Evolutionary conservation across 2,113 vertebrate genomes (phyloP).

Genomic region (Microtus richardsoni): DNA sequence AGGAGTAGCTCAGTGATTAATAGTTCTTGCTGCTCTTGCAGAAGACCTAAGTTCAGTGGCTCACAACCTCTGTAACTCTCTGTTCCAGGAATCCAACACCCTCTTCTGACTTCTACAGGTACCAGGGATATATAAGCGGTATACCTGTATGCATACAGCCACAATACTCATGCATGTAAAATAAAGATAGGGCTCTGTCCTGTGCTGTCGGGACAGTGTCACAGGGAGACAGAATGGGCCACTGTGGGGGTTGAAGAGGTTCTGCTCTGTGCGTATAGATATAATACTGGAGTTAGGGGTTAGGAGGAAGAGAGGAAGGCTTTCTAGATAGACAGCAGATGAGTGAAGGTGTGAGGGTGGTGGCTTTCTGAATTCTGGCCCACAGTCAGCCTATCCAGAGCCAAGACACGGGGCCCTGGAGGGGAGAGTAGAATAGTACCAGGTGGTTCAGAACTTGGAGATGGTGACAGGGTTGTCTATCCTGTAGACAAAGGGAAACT

Average conservation of each 20-base stretch:
- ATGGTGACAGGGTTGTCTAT: background rate
- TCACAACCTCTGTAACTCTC: background rate
- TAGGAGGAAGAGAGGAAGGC: background rate
- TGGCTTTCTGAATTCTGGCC: background rate
- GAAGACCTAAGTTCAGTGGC: background rate
- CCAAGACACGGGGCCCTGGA: background rate
- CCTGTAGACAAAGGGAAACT: background rate
- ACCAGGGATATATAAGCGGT: background rate
- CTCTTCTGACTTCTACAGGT: background rate
- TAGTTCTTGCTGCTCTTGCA: background rate
- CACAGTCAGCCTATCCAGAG: too few species aligned
- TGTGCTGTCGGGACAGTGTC: background rate
- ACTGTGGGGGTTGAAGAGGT: background rate
- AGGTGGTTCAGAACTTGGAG: background rate
- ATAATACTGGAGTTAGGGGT: background rate
- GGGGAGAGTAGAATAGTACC: background rate
- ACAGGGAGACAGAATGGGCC: background rate
- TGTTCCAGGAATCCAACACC: background rate
- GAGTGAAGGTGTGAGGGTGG: background rate
- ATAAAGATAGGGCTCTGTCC: background rate
- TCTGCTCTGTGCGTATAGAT: background rate
- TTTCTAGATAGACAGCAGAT: background rate
- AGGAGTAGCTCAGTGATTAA: too few species aligned
- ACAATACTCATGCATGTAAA: background rate
- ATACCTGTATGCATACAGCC: background rate